Conservation (phyloP, 2,888 invertebrate species). For the Leistus spinibarbis region DNA sequence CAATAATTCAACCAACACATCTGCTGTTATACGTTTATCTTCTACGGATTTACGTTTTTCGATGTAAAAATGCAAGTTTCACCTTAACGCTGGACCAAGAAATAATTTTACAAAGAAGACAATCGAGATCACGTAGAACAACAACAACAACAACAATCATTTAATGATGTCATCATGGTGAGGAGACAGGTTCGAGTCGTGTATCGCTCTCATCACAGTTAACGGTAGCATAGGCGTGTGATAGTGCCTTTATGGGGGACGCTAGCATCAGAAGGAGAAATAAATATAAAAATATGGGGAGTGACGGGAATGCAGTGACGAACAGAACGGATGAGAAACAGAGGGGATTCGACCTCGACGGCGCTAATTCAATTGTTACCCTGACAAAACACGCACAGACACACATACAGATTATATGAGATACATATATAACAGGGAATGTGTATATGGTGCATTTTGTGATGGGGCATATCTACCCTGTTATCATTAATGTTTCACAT, state of each 20-base stretch:
- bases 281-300: background rate
- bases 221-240: background rate
- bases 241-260: background rate
- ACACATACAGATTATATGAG: slow-evolving; percentile 6
- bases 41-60: no score
- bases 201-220: background rate
- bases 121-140: background rate
- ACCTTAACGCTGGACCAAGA: background rate
- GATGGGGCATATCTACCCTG: slow-evolving; percentile 23
- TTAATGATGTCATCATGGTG: background rate
- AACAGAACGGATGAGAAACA: background rate
- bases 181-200: background rate
- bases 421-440: background rate
- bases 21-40: no score
- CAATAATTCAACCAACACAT: slow-evolving; percentile 35
- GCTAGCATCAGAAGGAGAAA: background rate
- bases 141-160: background rate
- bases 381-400: slow-evolving; percentile 8
- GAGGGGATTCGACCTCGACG: background rate
- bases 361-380: slow-evolving; percentile 32
- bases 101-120: background rate
- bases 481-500: slow-evolving; percentile 33
- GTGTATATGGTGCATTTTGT: background rate
- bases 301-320: background rate
- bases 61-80: no score